Base-by-base conservation (phyloP, 53 echinoderm and acorn worm species). In the Holothuria leucospilota region DNA sequence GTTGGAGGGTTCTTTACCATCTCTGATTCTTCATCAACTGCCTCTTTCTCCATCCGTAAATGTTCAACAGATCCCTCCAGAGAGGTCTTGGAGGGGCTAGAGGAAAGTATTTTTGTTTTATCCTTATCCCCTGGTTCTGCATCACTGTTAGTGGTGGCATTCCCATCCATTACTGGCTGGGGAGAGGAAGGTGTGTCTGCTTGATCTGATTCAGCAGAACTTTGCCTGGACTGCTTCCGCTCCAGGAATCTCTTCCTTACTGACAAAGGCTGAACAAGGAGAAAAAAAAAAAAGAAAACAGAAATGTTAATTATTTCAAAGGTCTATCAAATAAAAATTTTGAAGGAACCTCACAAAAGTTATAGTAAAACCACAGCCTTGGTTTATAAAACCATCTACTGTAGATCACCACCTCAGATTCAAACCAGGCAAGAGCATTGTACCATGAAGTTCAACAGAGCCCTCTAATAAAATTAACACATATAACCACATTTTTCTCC, bases 231-330 rank as follows among this genome's bases (percentile, higher is more conserved):
- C 75, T 92, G 87, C 85, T 88, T 94, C 52, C 82, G 87, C 16
- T 94, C 94, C 51, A 90, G 51, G 70, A 94, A 89, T 62, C 90
- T 87, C 87, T 92, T 90, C 41, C 90, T 84, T 10, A 94, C 81
- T 49, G 85, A 85, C 56, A 87, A 26, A 8, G 94, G 94, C 94
- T 94, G 79, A 9, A 60, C 34, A 41, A 41, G 38, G 34, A 77
- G 34, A 77, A 67, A 5, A 7, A n/a, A 28, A 77, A 89, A 28
- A 9, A 60, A 28, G 13, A 28, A 64, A 9, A 64, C 49, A 49
- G 16, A 56, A 16, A 9, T 56, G 15, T 56, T 56, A 15, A 5
- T 6, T 7, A 56, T 56, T 56, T 18, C 49, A 49, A 49, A 49
- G 49, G 0, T 49, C 49, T 6, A 34, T n/a, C 42, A 42, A 42